Evolutionary conservation across 2,888 invertebrate genomes (phyloP).

Genomic region (Drosophila tanythrix): DNA sequence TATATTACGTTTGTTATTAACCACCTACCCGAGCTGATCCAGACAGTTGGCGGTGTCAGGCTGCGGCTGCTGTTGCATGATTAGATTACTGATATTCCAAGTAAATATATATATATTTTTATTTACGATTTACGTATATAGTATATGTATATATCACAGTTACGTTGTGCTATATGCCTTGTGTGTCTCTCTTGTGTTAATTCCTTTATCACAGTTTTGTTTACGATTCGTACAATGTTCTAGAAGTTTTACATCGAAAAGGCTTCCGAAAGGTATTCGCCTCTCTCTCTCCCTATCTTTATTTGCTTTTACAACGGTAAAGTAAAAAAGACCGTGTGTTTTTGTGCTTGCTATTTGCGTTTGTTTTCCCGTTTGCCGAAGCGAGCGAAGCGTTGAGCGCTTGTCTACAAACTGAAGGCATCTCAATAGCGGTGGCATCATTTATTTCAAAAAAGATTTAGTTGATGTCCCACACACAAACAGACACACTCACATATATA

Average conservation of each 20-base stretch:
- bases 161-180: slow-evolving; percentile 36
- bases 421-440: slow-evolving; percentile 58
- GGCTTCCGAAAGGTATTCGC: slow-evolving; percentile 39
- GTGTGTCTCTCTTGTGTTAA: slow-evolving; percentile 28
- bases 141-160: slow-evolving; percentile 47
- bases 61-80: slow-evolving; percentile 30
- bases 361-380: slow-evolving; percentile 41
- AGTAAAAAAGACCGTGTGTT: background rate
- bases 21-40: slow-evolving; percentile 51
- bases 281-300: slow-evolving; percentile 24
- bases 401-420: slow-evolving; percentile 69
- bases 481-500: slow-evolving; percentile 11
- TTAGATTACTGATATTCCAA: slow-evolving; percentile 17
- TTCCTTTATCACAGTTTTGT: slow-evolving; percentile 69
- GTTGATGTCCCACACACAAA: slow-evolving; percentile 35
- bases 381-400: slow-evolving; percentile 67
- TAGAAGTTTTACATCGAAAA: slow-evolving; percentile 71
- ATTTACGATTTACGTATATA: slow-evolving; percentile 1
- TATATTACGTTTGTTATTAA: slow-evolving; percentile 1
- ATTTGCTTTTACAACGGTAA: slow-evolving; percentile 29
- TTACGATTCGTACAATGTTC: slow-evolving; percentile 47
- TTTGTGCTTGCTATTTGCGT: slow-evolving; percentile 36
- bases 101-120: slow-evolving; percentile 10
- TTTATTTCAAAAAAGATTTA: slow-evolving; percentile 67
- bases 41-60: slow-evolving; percentile 8